Evolutionary conservation across 2,888 invertebrate species (phyloP).

Genomic region (Aplocera efformata): DNA sequence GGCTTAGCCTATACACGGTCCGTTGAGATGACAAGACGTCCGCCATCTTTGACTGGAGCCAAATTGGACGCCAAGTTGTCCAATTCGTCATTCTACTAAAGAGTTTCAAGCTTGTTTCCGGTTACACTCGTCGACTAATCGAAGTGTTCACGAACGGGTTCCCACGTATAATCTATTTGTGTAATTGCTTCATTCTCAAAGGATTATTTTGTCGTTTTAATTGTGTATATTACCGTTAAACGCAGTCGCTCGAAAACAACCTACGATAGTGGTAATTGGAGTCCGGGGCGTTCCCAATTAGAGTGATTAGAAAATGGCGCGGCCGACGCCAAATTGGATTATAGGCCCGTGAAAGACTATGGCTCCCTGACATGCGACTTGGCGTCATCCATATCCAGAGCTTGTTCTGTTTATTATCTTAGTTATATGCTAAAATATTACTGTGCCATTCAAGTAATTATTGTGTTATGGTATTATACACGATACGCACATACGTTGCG

Average conservation of each 20-base stretch:
- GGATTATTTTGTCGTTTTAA: slow-evolving; percentile 37
- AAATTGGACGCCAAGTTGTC: slow-evolving; percentile 49
- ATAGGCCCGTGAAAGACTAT: slow-evolving; percentile 42
- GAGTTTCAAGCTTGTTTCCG: slow-evolving; percentile 35
- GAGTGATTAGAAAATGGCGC: slow-evolving; percentile 54
- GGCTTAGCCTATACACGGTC: slow-evolving; percentile 41
- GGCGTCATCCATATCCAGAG: slow-evolving; percentile 23
- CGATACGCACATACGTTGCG: slow-evolving; percentile 40
- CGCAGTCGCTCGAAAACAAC: slow-evolving; percentile 38
- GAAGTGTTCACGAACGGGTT: slow-evolving; percentile 16
- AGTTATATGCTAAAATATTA: no score
- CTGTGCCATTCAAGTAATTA: no score
- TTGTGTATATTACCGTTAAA: slow-evolving; percentile 36
- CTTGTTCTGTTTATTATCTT: no score
- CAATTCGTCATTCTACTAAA: slow-evolving; percentile 38
- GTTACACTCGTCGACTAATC: slow-evolving; percentile 40
- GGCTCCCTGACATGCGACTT: slow-evolving; percentile 35
- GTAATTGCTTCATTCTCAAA: slow-evolving; percentile 27
- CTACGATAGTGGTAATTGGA: slow-evolving; percentile 50
- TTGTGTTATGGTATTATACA: no score
- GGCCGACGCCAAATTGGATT: slow-evolving; percentile 53
- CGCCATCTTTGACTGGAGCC: slow-evolving; percentile 39
- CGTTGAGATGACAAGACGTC: slow-evolving; percentile 42
- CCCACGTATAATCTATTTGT: slow-evolving; percentile 33
- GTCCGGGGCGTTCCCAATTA: slow-evolving; percentile 53